Percentiles rank a stretch among this genome's conserved stretches.
These are phyloP conservation scores for Colius striatus DNA, from an alignment of 2,113 vertebrate species.

Conservation along the genomic window DNA sequence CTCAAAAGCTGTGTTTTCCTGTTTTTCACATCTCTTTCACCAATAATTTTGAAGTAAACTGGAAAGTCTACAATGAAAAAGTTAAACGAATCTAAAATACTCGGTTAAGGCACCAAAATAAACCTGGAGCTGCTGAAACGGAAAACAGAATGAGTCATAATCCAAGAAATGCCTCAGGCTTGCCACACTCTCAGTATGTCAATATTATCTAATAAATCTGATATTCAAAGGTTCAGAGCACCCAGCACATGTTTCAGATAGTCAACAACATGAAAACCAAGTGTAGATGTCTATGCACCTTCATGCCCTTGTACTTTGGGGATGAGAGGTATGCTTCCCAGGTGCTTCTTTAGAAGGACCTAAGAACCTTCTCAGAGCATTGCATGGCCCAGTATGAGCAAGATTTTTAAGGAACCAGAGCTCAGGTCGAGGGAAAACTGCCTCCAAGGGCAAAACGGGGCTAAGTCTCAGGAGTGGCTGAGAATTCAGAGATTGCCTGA, in stretches of 20 bases:
- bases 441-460: neutral
- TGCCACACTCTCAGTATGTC: neutral
- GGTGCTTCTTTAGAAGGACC: neutral
- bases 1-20: neutral
- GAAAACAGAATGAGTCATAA: conserved; percentile 51
- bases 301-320: neutral
- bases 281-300: neutral
- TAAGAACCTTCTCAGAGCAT: neutral
- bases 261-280: neutral
- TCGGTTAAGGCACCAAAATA: conserved; percentile 16
- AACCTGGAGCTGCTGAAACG: conserved; percentile 34
- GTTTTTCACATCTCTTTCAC: neutral
- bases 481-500: neutral
- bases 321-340: neutral
- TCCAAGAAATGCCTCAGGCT: conserved; percentile 7
- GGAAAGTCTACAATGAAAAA: neutral
- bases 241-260: neutral
- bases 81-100: neutral
- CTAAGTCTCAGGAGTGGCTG: neutral
- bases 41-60: neutral
- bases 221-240: neutral
- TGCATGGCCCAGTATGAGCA: neutral
- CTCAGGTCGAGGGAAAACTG: neutral
- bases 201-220: neutral
- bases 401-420: neutral